A percentile compares a stretch with the other conserved stretches of the same genome.
Evolutionary conservation across 2,113 vertebrate species (phyloP).

Genomic region (Hippocampus guttulatus): DNA sequence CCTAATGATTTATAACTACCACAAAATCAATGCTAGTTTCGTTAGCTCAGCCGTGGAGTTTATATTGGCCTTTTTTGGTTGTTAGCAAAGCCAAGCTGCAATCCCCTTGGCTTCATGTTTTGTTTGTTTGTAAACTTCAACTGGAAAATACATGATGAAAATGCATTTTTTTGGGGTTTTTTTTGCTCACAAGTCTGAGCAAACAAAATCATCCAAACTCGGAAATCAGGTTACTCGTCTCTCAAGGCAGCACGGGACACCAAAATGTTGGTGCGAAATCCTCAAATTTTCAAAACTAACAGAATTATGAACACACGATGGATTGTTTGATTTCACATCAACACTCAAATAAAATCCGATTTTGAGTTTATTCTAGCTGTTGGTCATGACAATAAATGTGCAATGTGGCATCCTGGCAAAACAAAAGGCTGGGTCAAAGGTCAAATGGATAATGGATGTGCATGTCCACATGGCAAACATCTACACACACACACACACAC

Average conservation of each 20-base stretch:
- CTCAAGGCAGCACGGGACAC: not conserved
- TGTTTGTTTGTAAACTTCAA: not conserved
- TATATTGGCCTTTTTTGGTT: not conserved
- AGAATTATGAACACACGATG: not conserved
- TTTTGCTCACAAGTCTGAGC: too few relatives aligned
- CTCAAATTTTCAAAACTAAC: not conserved
- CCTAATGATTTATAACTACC: not conserved
- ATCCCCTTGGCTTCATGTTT: not conserved
- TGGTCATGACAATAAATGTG: constrained; percentile 7
- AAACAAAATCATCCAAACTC: not conserved
- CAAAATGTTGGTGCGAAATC: not conserved
- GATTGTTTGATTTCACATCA: not conserved
- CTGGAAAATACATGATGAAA: too few relatives aligned
- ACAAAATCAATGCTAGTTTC: not conserved
- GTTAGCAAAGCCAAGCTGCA: not conserved
- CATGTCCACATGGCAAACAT: constrained; percentile 50
- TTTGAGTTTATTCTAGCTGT: not conserved
- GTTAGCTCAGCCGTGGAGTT: not conserved
- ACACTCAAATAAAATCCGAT: not conserved
- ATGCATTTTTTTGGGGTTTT: too few relatives aligned
- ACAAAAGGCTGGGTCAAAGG: constrained; percentile 12
- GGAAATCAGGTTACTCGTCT: not conserved
- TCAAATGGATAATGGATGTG: constrained; percentile 50
- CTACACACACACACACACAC: constrained; percentile 30
- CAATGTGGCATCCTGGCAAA: constrained; percentile 30